phyloP scores from a whole-genome alignment of 2,888 invertebrate species.

The Tiliacea citrago region DNA sequence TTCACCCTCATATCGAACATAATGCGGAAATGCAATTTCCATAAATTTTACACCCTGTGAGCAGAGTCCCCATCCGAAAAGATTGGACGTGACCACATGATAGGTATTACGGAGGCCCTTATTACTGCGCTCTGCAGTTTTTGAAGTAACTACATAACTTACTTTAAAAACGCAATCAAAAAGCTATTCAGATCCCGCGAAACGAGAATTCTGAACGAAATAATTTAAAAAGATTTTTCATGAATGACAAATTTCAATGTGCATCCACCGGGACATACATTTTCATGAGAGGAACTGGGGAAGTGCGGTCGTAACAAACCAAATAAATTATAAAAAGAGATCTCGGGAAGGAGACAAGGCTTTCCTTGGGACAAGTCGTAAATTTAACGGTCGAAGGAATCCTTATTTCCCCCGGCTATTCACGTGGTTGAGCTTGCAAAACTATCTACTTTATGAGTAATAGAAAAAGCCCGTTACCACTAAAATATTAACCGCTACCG shows the following conservation, averaged over 20 bases:
- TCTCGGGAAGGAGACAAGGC: conserved; percentile 84
- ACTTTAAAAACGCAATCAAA: conserved; percentile 51
- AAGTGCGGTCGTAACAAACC: conserved; percentile 84
- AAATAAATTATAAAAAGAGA: conserved; percentile 90
- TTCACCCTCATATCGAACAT: conserved; percentile 82
- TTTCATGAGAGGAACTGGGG: conserved; percentile 79
- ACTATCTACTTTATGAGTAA: conserved; percentile 84
- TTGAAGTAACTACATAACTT: conserved; percentile 40
- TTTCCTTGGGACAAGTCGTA: conserved; percentile 89
- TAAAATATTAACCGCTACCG: conserved; percentile 70
- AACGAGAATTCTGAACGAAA: conserved; percentile 42
- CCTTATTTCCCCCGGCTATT: conserved; percentile 87
- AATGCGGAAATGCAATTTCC: conserved; percentile 90
- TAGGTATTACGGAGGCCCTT: conserved; percentile 66
- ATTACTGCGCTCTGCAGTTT: conserved; percentile 43
- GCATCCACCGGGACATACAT: conserved; percentile 73
- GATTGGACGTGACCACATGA: conserved; percentile 86
- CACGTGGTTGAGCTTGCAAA: conserved; percentile 84
- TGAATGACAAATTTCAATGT: conserved; percentile 72
- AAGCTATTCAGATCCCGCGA: conserved; percentile 39
- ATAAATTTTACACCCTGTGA: conserved; percentile 90
- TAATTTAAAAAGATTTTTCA: conserved; percentile 58
- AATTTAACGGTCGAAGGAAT: conserved; percentile 89
- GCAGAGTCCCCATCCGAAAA: conserved; percentile 86
- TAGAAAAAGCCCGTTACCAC: conserved; percentile 75